Evolutionary conservation across 1,140 invertebrate species (phyloP).

Genomic region (Saxidomus purpurata): DNA sequence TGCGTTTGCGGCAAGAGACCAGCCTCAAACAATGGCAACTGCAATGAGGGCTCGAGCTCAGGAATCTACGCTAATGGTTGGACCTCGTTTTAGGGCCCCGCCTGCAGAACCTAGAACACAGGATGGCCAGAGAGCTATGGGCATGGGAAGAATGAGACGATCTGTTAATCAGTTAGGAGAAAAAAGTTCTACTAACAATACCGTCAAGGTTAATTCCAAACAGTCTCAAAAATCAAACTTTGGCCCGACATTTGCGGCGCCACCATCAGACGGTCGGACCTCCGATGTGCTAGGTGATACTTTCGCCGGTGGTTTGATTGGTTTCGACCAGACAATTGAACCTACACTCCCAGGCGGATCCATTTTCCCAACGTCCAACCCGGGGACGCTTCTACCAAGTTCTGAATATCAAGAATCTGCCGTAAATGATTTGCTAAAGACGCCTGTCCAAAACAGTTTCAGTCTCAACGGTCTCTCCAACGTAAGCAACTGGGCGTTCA

Average conservation of each 20-base stretch:
- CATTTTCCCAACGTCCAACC: background rate
- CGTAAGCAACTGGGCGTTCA: slow-evolving; percentile 20
- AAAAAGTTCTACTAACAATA: background rate
- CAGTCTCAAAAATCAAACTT: background rate
- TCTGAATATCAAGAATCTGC: background rate
- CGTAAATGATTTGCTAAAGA: background rate
- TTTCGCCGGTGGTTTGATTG: background rate
- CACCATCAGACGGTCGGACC: slow-evolving; percentile 32
- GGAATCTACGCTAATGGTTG: slow-evolving; percentile 21
- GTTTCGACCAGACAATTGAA: background rate
- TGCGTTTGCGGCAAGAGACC: background rate
- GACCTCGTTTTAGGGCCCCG: slow-evolving; percentile 47
- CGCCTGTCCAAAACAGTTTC: background rate
- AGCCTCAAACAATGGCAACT: background rate
- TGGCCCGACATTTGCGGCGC: background rate
- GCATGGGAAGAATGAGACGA: background rate
- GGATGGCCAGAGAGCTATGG: background rate
- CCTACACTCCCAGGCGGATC: background rate
- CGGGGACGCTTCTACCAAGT: background rate
- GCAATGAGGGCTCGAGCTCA: background rate
- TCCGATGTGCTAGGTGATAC: background rate
- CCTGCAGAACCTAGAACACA: slow-evolving; percentile 55
- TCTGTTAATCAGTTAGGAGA: background rate
- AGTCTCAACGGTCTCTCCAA: background rate
- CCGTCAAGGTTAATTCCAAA: background rate